Base-by-base conservation (phyloP, 2,888 invertebrate species). In the Drosophila koepferae region DNA sequence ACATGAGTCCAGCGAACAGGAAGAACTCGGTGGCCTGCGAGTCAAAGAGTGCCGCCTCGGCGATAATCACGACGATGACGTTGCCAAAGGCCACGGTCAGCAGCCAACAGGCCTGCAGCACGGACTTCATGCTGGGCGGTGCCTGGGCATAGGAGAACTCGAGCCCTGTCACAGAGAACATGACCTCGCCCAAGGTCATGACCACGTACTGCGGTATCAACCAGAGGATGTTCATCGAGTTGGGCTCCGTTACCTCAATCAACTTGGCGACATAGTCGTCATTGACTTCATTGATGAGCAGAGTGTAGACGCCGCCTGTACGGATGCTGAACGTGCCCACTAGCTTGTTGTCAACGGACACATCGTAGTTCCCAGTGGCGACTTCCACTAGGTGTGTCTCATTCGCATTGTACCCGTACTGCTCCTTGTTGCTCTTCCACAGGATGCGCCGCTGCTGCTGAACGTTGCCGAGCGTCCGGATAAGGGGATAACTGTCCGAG, bases 61-160 rank as follows among this genome's bases (percentile, higher is more conserved):
- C 97, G 36, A 99, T 95, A 58, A 98, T 95, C 40, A 98, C 96
- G 40, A 60, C 60, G 16, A 60, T 60, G 31, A 60, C 49, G 93
- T 99, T 99, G 48, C 99, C 99, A 88, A 99, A 95, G 0, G 99
- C 98, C 0, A 97, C 97, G 0, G 99, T 98, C 60, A 99, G 94
- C 16, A 99, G 94, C 98, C 99, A 99, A 16, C 96, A 95, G 0
- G 99, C 98, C 92, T 97, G 97, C 56, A 99, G 93, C 0, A 99
- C 96, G 0, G 99, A 97, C 93, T 99, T 99, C 99, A 99, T 99
- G 75, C 96, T 96, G 7, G 94, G 92, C 0, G 99, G 98, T 0
- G 99, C 98, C 94, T 98, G 98, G 0, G 98, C 97, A 93, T 98
- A 99, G 0, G 99, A 97, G 93, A 99, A 99, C 91, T 98, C 97